Percentiles rank a stretch among this genome's conserved stretches.
phyloP scores from a whole-genome alignment of 1,140 invertebrate species.

The Holotrichia oblita region DNA sequence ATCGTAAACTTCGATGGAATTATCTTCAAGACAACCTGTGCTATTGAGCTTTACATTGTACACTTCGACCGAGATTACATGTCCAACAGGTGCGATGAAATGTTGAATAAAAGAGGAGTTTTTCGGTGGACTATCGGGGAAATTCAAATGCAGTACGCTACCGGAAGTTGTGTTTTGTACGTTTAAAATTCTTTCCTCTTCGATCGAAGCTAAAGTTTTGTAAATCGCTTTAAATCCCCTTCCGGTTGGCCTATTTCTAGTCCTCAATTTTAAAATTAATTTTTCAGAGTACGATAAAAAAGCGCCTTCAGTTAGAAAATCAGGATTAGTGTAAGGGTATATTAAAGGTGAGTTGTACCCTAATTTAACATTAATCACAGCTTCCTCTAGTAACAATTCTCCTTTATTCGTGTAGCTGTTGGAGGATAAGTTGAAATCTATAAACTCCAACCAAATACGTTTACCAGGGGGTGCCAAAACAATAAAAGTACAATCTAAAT shows the following conservation, averaged over 20 bases:
- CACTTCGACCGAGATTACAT: constrained; percentile 66
- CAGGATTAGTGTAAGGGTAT: constrained; percentile 63
- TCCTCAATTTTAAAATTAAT: constrained; percentile 66
- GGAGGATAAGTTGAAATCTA: constrained; percentile 52
- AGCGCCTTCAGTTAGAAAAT: constrained; percentile 67
- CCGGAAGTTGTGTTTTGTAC: constrained; percentile 59
- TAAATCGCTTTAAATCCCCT: constrained; percentile 70
- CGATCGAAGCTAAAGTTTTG: constrained; percentile 61
- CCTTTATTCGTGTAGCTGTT: neutral
- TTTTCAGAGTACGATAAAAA: constrained; percentile 70
- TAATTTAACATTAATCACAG: constrained; percentile 66
- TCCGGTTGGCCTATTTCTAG: constrained; percentile 66
- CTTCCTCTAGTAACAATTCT: constrained; percentile 56
- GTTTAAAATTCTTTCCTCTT: constrained; percentile 58
- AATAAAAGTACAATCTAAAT: constrained; percentile 73
- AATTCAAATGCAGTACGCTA: constrained; percentile 66
- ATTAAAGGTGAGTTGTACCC: constrained; percentile 62
- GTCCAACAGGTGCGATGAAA: constrained; percentile 67
- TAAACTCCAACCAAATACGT: constrained; percentile 73
- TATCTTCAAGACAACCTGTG: constrained; percentile 59
- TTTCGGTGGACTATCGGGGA: constrained; percentile 63
- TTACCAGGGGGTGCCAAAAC: constrained; percentile 71
- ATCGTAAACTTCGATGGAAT: constrained; percentile 69
- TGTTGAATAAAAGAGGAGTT: constrained; percentile 65
- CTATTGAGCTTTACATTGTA: constrained; percentile 61